phyloP scores from a whole-genome alignment of 30 jellyfish, hydroid and myxozoan genomes.

The Turritopsis rubra region DNA sequence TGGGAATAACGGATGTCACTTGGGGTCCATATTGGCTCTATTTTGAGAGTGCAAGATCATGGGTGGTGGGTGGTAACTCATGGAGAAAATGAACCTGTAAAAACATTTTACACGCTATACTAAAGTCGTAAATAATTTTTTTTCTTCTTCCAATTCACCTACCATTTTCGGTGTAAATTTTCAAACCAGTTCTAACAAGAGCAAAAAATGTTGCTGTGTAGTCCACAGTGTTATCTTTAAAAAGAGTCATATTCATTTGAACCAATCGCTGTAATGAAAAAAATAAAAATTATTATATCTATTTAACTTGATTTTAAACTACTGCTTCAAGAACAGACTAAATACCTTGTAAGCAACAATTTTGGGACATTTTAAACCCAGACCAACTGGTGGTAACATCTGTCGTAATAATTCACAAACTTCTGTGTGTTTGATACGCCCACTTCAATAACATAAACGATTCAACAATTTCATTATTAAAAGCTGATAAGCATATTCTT shows the following conservation, averaged over 20 bases:
- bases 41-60: no score
- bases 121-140: no score
- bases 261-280: conserved; percentile 43
- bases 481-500: neutral
- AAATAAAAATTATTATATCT: neutral
- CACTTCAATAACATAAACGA: conserved; percentile 4
- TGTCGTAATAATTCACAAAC: conserved; percentile 43
- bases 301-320: neutral
- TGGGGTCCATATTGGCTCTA: no score
- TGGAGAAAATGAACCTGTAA: no score
- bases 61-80: no score
- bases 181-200: conserved; percentile 80
- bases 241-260: conserved; percentile 76
- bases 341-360: conserved; percentile 36
- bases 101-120: no score
- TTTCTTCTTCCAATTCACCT: neutral
- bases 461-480: no score
- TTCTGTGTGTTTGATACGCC: conserved; percentile 45
- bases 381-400: conserved; percentile 48
- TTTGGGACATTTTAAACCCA: conserved; percentile 39
- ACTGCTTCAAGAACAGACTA: neutral
- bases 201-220: conserved; percentile 71
- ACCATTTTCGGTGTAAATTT: conserved; percentile 58
- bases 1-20: no score
- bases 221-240: conserved; percentile 63